phyloP scores from a whole-genome alignment of 2,113 vertebrate genomes.

The Centropus bengalensis region DNA sequence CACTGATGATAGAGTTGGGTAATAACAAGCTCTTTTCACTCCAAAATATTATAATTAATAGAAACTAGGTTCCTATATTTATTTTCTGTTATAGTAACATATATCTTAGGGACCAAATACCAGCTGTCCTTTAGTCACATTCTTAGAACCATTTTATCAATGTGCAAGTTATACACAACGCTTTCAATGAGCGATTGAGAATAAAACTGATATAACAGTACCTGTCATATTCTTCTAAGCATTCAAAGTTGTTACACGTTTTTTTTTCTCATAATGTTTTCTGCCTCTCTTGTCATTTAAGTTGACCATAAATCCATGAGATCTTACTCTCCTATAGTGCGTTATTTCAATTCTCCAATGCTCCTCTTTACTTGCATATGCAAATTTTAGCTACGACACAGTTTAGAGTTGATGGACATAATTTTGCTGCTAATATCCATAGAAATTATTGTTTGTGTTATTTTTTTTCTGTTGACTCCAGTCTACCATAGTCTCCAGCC shows the following conservation, averaged over 20 bases:
- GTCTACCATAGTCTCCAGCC: conserved; percentile 5
- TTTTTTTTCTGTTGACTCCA: conserved; percentile 16
- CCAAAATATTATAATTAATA: background rate
- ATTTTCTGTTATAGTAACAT: background rate
- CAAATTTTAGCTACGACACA: background rate
- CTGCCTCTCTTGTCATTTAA: background rate
- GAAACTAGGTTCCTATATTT: background rate
- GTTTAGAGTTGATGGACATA: background rate
- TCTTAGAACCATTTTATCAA: background rate
- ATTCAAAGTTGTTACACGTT: background rate
- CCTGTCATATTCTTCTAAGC: background rate
- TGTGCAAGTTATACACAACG: background rate
- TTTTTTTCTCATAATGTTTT: background rate
- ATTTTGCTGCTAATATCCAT: conserved; percentile 47
- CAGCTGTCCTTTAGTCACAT: background rate
- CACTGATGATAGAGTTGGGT: background rate
- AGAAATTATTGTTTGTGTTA: conserved; percentile 18
- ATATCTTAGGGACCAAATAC: background rate
- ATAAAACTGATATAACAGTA: background rate
- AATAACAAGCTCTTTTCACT: background rate
- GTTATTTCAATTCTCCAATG: background rate
- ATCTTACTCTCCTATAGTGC: background rate
- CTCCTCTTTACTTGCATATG: conserved; percentile 14
- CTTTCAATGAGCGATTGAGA: background rate
- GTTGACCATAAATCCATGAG: background rate